Percentiles rank a stretch among this genome's conserved stretches.
Evolutionary conservation across 1,140 invertebrate genomes (phyloP).

Genomic region (Laupala kohalensis): DNA sequence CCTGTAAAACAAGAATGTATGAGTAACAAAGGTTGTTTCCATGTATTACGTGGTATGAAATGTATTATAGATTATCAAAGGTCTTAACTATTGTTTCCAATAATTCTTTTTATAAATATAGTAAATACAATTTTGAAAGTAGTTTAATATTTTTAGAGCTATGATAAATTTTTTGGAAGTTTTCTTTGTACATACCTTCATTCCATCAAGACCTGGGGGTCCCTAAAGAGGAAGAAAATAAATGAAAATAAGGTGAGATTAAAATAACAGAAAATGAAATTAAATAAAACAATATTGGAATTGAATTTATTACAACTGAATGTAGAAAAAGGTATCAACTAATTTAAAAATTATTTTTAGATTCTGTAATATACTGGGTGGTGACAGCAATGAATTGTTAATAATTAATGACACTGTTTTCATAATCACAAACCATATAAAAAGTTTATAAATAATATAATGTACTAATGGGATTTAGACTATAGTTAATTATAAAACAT

Average conservation of each 20-base stretch:
- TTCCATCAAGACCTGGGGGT: slow-evolving; percentile 55
- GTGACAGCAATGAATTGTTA: background rate
- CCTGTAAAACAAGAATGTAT: slow-evolving; percentile 43
- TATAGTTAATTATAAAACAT: too few species aligned
- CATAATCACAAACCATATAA: background rate
- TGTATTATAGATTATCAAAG: too few species aligned
- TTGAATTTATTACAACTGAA: too few species aligned
- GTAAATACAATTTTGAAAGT: slow-evolving; percentile 1
- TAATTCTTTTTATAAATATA: background rate
- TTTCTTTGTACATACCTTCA: slow-evolving; percentile 42
- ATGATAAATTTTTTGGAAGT: background rate
- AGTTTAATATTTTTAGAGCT: slow-evolving; percentile 2
- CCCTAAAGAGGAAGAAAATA: slow-evolving; percentile 41
- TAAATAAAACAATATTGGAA: too few species aligned
- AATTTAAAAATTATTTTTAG: too few species aligned
- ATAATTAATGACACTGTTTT: background rate
- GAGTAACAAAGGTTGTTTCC: too few species aligned
- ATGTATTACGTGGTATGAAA: background rate
- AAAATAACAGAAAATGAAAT: slow-evolving; percentile 14
- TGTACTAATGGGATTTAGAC: too few species aligned
- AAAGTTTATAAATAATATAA: background rate
- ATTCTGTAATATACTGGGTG: background rate
- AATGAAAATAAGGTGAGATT: slow-evolving; percentile 22
- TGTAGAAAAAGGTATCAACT: too few species aligned
- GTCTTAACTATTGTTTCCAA: too few species aligned